Percentiles rank a stretch among this genome's conserved stretches.
phyloP scores from a whole-genome alignment of 2,113 vertebrate genomes.

The Podiceps cristatus region DNA sequence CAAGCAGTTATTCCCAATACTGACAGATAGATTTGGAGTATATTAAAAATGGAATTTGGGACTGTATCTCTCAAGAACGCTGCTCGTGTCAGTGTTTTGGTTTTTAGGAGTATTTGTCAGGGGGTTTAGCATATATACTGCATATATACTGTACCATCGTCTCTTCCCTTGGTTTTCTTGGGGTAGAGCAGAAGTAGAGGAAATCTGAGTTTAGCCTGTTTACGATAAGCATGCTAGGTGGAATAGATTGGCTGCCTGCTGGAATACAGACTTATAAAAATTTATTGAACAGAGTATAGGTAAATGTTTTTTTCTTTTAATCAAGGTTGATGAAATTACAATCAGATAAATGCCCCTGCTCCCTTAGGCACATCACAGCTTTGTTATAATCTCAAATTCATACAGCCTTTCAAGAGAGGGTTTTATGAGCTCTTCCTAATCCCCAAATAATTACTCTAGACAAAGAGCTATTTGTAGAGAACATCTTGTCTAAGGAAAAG shows the following conservation, averaged over 20 bases:
- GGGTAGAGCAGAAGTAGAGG: not conserved
- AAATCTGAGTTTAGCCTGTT: not conserved
- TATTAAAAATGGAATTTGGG: not conserved
- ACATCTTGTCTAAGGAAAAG: constrained; percentile 46
- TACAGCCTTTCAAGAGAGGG: constrained; percentile 62
- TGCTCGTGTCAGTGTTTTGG: not conserved
- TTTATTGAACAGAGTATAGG: constrained; percentile 33
- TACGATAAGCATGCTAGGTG: not conserved
- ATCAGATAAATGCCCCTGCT: constrained; percentile 39
- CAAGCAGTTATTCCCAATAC: not conserved
- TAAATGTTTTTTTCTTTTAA: constrained; percentile 67
- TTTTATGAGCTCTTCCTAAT: constrained; percentile 75
- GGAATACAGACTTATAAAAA: constrained; percentile 35
- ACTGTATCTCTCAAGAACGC: not conserved
- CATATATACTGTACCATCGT: not conserved
- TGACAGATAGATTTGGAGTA: rapidly evolving
- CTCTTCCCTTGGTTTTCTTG: not conserved
- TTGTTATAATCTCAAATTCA: constrained; percentile 74
- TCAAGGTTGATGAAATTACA: constrained; percentile 65
- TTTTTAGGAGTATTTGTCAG: not conserved
- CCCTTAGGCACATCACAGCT: constrained; percentile 56
- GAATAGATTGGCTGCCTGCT: not conserved
- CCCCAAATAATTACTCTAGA: constrained; percentile 75
- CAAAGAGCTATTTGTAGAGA: constrained; percentile 54
- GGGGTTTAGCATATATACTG: not conserved